A percentile compares a stretch with the other conserved stretches of the same genome.
Conservation (phyloP, 1,140 invertebrate species). For the Paraescarpia echinospica region DNA sequence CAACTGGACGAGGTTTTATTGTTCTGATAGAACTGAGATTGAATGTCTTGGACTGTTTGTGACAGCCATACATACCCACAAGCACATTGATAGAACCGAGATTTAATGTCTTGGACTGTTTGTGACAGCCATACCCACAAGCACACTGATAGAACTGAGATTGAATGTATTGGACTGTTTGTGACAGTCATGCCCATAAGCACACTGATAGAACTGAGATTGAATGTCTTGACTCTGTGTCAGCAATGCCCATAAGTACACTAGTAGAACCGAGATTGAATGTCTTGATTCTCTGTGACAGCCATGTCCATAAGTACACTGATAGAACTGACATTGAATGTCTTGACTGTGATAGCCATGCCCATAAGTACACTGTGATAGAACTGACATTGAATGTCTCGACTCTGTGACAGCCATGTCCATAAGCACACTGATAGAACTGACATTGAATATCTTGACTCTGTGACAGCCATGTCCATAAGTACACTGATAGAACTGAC, state of each 20-base stretch:
- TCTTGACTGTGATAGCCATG: no score
- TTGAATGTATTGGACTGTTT: background rate
- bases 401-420: conserved; percentile 73
- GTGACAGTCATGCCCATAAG: no score
- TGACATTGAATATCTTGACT: background rate
- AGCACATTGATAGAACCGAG: no score
- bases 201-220: no score
- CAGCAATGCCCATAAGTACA: no score
- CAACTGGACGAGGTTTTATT: background rate
- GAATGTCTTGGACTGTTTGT: background rate
- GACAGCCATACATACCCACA: background rate
- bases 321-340: background rate
- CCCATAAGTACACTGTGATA: conserved; percentile 51
- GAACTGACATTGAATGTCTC: background rate
- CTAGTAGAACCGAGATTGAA: no score
- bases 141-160: no score
- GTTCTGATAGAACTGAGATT: no score
- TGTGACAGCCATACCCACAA: no score
- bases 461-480: background rate
- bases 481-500: conserved; percentile 48
- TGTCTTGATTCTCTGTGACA: no score
- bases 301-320: no score
- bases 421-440: conserved; percentile 87
- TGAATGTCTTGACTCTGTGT: background rate
- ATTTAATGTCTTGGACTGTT: no score